These are phyloP conservation scores for Trogon melanurus DNA, from an alignment of 2,113 vertebrate species.

Conservation along the genomic window DNA sequence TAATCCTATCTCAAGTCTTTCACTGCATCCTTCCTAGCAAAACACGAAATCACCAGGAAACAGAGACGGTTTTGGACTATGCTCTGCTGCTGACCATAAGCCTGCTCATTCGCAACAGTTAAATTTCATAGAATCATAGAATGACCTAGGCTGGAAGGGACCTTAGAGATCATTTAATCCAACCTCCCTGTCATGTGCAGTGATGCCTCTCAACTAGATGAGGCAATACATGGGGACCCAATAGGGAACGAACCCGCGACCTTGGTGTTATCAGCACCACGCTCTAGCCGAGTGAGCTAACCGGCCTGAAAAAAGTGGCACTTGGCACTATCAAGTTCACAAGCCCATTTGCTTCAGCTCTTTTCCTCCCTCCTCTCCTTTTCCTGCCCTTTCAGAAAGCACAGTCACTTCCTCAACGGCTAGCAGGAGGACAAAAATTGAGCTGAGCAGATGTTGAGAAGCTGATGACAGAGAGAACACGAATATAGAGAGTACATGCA, in stretches of 20 bases:
- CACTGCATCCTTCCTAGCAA: not conserved
- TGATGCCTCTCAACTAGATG: no score
- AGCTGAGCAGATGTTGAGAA: not conserved
- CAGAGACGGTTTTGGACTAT: not conserved
- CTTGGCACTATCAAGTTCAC: not conserved
- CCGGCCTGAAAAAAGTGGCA: not conserved
- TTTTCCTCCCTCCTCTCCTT: not conserved
- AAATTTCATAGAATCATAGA: not conserved
- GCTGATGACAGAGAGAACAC: not conserved
- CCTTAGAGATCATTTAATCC: no score
- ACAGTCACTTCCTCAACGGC: not conserved
- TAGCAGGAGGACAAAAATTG: not conserved
- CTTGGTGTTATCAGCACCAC: no score
- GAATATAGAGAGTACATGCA: not conserved
- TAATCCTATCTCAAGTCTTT: not conserved
- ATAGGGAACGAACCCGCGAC: no score
- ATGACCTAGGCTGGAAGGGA: no score
- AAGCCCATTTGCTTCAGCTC: not conserved
- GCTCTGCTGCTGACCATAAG: not conserved
- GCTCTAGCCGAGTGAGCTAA: no score
- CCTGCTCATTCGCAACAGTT: not conserved
- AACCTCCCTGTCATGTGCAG: no score
- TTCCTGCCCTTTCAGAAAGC: conserved; percentile 16
- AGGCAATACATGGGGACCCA: no score
- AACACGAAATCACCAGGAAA: conserved; percentile 62